These are phyloP conservation scores for Mastomys natalensis DNA, from an alignment of 2,113 vertebrate species.

Conservation along the genomic window DNA sequence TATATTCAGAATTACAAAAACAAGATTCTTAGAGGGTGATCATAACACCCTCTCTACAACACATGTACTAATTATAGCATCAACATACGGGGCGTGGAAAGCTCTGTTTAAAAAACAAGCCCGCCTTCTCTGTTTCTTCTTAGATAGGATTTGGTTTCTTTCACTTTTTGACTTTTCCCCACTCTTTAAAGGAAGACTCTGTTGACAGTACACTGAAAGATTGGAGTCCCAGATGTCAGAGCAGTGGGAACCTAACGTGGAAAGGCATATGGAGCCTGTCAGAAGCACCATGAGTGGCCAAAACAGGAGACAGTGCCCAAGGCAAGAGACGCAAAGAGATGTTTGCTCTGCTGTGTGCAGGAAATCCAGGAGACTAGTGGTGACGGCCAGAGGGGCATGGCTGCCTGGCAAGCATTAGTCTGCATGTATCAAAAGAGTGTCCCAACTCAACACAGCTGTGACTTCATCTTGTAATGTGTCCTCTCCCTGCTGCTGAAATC, in stretches of 20 bases:
- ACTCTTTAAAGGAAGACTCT: constrained; percentile 36
- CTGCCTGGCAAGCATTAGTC: background rate
- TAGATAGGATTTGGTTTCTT: constrained; percentile 67
- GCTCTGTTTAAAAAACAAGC: constrained; percentile 59
- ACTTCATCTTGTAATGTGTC: background rate
- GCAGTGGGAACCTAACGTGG: constrained; percentile 52
- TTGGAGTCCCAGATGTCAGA: constrained; percentile 64
- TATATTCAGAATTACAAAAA: constrained; percentile 77
- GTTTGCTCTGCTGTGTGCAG: background rate
- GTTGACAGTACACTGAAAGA: constrained; percentile 66
- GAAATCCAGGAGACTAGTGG: background rate
- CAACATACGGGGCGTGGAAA: constrained; percentile 59
- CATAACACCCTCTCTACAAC: constrained; percentile 65
- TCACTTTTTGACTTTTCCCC: background rate
- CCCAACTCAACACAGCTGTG: background rate
- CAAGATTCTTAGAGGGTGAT: constrained; percentile 77
- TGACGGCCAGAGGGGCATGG: background rate
- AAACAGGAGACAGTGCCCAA: constrained; percentile 44
- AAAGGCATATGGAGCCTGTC: constrained; percentile 65
- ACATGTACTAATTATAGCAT: constrained; percentile 77
- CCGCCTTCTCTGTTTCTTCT: constrained; percentile 63
- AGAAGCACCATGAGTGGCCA: constrained; percentile 46
- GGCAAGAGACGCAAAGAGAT: constrained; percentile 1
- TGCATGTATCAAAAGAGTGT: background rate
- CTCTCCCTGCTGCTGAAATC: constrained; percentile 14